Conservation (phyloP, 2,797 vertebrate genomes). For the Chelonia mydas region DNA sequence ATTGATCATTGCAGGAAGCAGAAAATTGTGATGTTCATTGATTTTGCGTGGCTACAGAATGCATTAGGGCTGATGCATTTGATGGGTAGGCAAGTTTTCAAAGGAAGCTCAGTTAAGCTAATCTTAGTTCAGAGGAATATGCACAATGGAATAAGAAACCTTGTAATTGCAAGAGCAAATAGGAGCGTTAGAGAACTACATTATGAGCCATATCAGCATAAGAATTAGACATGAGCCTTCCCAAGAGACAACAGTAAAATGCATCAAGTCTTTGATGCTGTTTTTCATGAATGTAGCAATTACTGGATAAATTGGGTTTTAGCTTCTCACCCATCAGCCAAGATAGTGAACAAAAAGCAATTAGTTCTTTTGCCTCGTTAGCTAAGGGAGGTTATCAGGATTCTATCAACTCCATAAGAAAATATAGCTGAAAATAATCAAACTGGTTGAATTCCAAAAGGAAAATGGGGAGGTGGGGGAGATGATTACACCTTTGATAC, state of each 20-base stretch:
- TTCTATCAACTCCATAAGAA: slow-evolving; percentile 75
- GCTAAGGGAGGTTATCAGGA: slow-evolving; percentile 76
- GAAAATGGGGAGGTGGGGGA: slow-evolving; percentile 17
- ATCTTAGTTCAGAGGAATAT: slow-evolving; percentile 81
- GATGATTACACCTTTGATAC: slow-evolving; percentile 11
- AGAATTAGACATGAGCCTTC: slow-evolving; percentile 79
- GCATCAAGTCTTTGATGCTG: slow-evolving; percentile 75
- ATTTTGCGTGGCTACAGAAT: slow-evolving; percentile 81
- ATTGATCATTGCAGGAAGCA: slow-evolving; percentile 83
- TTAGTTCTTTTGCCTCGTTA: slow-evolving; percentile 81
- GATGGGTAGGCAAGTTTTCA: slow-evolving; percentile 81
- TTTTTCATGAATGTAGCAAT: slow-evolving; percentile 80
- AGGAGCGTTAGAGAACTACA: slow-evolving; percentile 79
- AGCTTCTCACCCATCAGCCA: slow-evolving; percentile 80
- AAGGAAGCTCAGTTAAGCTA: slow-evolving; percentile 80
- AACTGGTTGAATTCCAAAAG: slow-evolving; percentile 28
- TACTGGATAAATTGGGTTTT: slow-evolving; percentile 80
- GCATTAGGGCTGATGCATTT: slow-evolving; percentile 80
- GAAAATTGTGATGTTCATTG: slow-evolving; percentile 83
- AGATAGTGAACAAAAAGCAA: slow-evolving; percentile 83
- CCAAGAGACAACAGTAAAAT: slow-evolving; percentile 75
- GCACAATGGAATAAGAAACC: slow-evolving; percentile 80
- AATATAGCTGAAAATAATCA: slow-evolving; percentile 42
- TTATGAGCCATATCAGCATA: slow-evolving; percentile 79
- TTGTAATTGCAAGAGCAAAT: slow-evolving; percentile 82